A percentile compares a stretch with the other conserved stretches of the same genome.
Evolutionary conservation across 2,113 vertebrate genomes (phyloP).

Genomic region (Misgurnus anguillicaudatus): DNA sequence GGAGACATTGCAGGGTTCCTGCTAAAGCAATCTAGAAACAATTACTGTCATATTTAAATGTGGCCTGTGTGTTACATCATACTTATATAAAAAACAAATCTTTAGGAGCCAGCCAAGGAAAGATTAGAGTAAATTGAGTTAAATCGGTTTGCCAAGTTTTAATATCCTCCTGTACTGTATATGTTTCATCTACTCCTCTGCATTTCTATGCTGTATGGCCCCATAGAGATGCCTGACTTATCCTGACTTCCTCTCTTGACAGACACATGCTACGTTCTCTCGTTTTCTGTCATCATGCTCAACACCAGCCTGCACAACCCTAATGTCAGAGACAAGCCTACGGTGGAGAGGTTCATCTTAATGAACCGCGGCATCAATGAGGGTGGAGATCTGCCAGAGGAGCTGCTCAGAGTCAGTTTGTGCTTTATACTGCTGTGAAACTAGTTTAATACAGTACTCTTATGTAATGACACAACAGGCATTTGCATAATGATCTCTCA

Average conservation of each 20-base stretch:
- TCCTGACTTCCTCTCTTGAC: conserved; percentile 45
- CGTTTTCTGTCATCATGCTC: conserved; percentile 97
- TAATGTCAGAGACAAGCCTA: conserved; percentile 95
- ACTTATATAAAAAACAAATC: neutral
- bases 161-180: neutral
- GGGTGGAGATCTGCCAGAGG: conserved; percentile 95
- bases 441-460: neutral
- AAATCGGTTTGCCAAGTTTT: neutral
- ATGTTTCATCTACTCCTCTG: neutral
- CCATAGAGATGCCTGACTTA: neutral
- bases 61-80: neutral
- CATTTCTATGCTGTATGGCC: neutral
- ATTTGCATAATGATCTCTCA: conserved; percentile 1
- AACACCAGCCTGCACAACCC: conserved; percentile 98
- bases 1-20: neutral
- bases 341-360: conserved; percentile 92
- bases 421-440: neutral
- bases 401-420: conserved; percentile 86
- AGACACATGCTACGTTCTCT: conserved; percentile 97
- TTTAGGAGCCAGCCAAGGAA: neutral
- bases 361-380: conserved; percentile 99
- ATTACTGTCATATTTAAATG: neutral
- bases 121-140: neutral
- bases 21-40: conserved; percentile 9
- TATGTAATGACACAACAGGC: neutral